phyloP scores from a whole-genome alignment of 1,140 invertebrate genomes.

The Steinernema khuongi region DNA sequence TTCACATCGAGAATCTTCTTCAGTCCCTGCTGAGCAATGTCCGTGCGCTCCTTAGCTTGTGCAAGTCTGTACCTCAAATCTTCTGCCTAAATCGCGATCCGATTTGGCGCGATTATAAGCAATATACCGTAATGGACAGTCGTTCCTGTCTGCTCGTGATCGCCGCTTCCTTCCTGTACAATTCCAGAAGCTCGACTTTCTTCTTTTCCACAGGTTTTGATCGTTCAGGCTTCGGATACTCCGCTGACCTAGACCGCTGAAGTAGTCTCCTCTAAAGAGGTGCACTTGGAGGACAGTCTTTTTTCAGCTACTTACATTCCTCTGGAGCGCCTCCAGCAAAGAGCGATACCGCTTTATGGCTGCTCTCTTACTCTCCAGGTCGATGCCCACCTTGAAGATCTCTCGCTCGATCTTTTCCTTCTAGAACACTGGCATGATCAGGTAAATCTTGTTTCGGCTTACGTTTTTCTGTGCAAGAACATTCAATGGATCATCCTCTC shows the following conservation, averaged over 20 bases:
- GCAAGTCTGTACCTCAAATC: neutral
- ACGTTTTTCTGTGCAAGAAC: neutral
- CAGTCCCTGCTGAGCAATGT: neutral
- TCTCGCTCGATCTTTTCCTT: neutral
- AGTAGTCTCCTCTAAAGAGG: neutral
- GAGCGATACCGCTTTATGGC: neutral
- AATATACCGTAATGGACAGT: neutral
- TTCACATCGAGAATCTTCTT: neutral
- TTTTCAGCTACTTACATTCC: neutral
- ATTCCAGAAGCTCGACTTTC: neutral
- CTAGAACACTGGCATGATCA: neutral
- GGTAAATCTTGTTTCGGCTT: neutral
- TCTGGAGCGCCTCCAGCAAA: neutral
- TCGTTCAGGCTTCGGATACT: neutral
- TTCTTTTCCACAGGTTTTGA: neutral
- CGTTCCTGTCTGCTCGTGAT: neutral
- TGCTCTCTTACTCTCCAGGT: neutral
- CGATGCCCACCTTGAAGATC: neutral
- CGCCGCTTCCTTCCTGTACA: constrained; percentile 6
- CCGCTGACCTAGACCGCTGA: neutral
- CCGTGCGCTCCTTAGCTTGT: neutral
- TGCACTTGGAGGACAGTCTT: neutral
- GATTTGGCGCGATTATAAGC: neutral
- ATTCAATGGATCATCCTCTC: too few species aligned
- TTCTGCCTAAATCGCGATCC: neutral